Conservation (phyloP, 2,888 invertebrate genomes). For the Esperia sulphurella region DNA sequence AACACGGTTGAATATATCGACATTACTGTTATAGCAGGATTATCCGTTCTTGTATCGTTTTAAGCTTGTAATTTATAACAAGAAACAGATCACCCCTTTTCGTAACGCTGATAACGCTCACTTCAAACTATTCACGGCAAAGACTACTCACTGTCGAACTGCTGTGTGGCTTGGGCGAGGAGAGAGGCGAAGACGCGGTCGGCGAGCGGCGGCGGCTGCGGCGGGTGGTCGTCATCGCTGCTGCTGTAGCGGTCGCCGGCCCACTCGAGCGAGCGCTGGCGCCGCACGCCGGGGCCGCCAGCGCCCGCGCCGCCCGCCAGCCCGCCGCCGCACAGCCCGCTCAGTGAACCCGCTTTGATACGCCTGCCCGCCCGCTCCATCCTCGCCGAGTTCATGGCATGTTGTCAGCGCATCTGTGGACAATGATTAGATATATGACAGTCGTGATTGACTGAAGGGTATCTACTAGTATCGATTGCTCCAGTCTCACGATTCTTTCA, state of each 20-base stretch:
- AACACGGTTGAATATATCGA: too few species aligned
- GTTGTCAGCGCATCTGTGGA: constrained; percentile 48
- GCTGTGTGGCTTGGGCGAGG: constrained; percentile 75
- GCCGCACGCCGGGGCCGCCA: constrained; percentile 50
- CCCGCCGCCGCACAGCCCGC: constrained; percentile 58
- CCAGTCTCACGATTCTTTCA: too few species aligned
- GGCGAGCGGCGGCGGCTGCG: constrained; percentile 69
- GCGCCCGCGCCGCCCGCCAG: constrained; percentile 26
- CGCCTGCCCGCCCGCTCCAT: constrained; percentile 73
- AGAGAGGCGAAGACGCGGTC: constrained; percentile 75
- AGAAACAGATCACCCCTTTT: too few species aligned
- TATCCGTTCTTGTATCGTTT: too few species aligned
- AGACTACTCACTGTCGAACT: constrained; percentile 64
- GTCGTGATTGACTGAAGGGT: too few species aligned
- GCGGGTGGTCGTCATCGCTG: constrained; percentile 74
- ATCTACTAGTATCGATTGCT: too few species aligned
- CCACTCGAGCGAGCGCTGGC: constrained; percentile 80
- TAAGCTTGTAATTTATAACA: too few species aligned
- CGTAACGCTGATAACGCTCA: too few species aligned
- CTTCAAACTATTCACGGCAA: too few species aligned
- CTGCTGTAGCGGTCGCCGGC: constrained; percentile 79
- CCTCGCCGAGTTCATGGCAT: constrained; percentile 56
- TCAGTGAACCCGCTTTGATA: constrained; percentile 66
- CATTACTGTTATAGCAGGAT: too few species aligned
- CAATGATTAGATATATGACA: too few species aligned